Evolutionary conservation across 2,113 vertebrate genomes (phyloP).

Genomic region (Siphamia tubifer): DNA sequence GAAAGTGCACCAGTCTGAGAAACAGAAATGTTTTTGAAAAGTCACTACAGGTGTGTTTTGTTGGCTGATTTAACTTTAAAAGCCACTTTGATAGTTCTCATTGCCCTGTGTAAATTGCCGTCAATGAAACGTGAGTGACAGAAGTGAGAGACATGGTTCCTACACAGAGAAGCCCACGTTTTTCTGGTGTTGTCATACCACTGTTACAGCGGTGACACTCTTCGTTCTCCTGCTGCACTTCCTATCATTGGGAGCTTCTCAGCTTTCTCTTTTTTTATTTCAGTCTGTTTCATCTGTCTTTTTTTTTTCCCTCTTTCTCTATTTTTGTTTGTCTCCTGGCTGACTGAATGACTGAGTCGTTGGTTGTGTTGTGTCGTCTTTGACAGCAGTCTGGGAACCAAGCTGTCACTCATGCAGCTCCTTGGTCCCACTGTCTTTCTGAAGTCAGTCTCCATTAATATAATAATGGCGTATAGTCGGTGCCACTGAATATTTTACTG

Average conservation of each 20-base stretch:
- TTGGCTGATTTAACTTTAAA: conserved; percentile 5
- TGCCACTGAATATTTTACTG: conserved; percentile 78
- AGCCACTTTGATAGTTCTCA: neutral
- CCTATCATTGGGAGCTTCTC: conserved; percentile 60
- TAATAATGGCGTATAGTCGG: conserved; percentile 73
- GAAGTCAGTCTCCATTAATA: conserved; percentile 81
- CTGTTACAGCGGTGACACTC: conserved; percentile 53
- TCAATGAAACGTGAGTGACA: conserved; percentile 47
- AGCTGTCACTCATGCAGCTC: conserved; percentile 76
- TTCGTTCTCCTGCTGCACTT: conserved; percentile 45
- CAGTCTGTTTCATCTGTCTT: conserved; percentile 69
- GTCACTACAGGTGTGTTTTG: neutral
- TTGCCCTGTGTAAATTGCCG: conserved; percentile 7
- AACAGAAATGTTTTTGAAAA: neutral
- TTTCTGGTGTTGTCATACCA: conserved; percentile 55
- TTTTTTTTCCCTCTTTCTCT: conserved; percentile 50
- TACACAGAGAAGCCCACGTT: conserved; percentile 27
- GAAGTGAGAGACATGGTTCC: conserved; percentile 32
- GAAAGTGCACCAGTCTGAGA: neutral
- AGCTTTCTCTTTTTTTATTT: conserved; percentile 51
- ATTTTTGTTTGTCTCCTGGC: conserved; percentile 79
- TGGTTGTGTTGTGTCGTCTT: conserved; percentile 70
- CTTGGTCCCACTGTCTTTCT: conserved; percentile 75
- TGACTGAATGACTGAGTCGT: conserved; percentile 71
- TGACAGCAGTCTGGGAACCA: conserved; percentile 78